Conservation (phyloP, 2,113 vertebrate genomes). For the Plecturocebus donacophilus region DNA sequence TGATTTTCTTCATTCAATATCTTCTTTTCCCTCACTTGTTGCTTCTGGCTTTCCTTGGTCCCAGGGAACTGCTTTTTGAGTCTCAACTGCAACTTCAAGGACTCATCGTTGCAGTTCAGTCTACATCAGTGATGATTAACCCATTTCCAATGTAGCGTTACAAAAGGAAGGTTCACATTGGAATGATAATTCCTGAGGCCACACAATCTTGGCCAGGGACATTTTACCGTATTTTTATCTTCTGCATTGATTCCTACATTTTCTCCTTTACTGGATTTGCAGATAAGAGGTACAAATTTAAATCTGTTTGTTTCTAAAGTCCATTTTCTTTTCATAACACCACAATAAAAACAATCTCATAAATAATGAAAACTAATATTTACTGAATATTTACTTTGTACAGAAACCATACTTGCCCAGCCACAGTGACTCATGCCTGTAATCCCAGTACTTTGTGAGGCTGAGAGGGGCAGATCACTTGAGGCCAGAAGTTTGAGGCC, state of each 20-base stretch:
- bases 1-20: neutral
- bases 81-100: neutral
- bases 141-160: neutral
- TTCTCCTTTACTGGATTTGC: constrained; percentile 18
- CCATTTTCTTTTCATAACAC: constrained; percentile 4
- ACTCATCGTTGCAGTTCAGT: neutral
- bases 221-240: neutral
- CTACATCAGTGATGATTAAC: neutral
- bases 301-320: neutral
- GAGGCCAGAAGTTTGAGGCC: no score
- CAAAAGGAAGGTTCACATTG: neutral
- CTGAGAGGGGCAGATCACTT: no score
- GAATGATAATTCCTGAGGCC: neutral
- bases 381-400: neutral
- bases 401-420: neutral
- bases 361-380: neutral
- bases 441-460: no score
- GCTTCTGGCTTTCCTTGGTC: neutral
- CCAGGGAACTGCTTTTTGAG: neutral
- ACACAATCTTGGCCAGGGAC: neutral
- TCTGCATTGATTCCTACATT: neutral
- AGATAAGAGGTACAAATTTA: neutral
- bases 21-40: neutral
- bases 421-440: no score
- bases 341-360: neutral